Conservation (phyloP, 2,888 invertebrate species). For the Drosophila paracracens region DNA sequence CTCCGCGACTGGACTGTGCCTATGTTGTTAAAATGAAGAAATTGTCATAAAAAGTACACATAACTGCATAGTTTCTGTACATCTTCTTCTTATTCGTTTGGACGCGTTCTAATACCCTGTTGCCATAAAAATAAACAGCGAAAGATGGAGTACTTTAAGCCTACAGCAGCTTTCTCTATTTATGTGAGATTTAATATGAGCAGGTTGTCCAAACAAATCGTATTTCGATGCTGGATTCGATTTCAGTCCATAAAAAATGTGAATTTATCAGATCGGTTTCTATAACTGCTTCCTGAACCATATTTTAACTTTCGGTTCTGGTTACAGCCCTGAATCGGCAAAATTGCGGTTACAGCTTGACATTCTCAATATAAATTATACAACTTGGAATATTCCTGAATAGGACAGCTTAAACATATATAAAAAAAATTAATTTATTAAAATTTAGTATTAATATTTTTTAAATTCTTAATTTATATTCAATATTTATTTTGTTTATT, state of each 20-base stretch:
- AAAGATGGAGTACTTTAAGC: neutral
- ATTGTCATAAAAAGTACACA: constrained; percentile 73
- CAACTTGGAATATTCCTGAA: neutral
- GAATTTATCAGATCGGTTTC: no score
- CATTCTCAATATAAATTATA: neutral
- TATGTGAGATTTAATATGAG: neutral
- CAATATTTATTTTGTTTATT: neutral
- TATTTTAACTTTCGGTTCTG: no score
- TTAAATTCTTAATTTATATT: neutral
- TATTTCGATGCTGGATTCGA: neutral
- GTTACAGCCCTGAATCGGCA: neutral
- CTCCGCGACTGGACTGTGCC: constrained; percentile 24
- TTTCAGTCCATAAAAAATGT: neutral
- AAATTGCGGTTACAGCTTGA: neutral
- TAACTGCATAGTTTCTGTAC: constrained; percentile 45
- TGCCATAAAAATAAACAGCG: constrained; percentile 6
- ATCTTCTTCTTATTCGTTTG: constrained; percentile 6
- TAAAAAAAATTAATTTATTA: no score
- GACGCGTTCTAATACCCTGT: constrained; percentile 35
- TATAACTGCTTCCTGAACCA: no score
- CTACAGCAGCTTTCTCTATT: neutral
- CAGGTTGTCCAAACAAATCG: neutral
- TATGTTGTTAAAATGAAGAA: constrained; percentile 69
- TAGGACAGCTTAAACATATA: neutral
- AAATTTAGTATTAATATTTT: no score